Conservation (phyloP, 2,797 vertebrate species). For the Nyctibius grandis region DNA sequence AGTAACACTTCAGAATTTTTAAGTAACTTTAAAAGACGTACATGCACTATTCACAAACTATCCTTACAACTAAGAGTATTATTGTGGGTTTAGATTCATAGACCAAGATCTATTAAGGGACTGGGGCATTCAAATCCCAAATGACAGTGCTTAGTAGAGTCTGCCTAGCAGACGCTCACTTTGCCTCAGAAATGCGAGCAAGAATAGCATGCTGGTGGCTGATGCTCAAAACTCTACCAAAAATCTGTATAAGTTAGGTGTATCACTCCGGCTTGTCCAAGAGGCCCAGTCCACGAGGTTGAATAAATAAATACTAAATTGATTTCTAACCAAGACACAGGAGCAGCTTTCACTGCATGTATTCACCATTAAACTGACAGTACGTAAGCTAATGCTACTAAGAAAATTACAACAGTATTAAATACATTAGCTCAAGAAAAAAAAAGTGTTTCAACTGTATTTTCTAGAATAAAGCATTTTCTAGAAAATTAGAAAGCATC, state of each 20-base stretch:
- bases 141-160: neutral
- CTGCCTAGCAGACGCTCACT: neutral
- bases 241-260: fast-evolving
- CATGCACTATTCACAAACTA: neutral
- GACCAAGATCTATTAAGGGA: neutral
- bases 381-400: neutral
- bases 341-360: neutral
- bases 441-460: neutral
- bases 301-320: neutral
- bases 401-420: neutral
- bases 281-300: neutral
- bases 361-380: neutral
- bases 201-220: neutral
- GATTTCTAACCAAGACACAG: neutral
- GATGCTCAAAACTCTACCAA: neutral
- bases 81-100: neutral
- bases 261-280: neutral
- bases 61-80: neutral
- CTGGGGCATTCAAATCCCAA: neutral
- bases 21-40: neutral
- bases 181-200: neutral
- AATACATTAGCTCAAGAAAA: neutral
- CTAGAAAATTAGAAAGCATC: neutral
- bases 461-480: neutral
- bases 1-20: neutral